phyloP scores from a whole-genome alignment of 2,888 invertebrate species.

The Tipula helvola region DNA sequence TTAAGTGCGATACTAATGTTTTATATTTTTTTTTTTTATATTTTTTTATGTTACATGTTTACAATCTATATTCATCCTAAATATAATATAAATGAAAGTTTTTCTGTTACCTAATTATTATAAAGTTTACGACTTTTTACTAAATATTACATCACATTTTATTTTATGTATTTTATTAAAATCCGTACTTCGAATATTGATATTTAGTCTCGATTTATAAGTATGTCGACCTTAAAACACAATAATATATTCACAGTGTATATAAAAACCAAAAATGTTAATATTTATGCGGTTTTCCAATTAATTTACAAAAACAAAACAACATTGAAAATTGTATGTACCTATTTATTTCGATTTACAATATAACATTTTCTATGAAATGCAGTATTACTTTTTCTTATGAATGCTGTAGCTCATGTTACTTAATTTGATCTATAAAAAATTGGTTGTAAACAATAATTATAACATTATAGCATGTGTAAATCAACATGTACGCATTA shows the following conservation, averaged over 20 bases:
- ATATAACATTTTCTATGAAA: background rate
- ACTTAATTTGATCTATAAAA: background rate
- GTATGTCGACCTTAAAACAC: background rate
- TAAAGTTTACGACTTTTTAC: background rate
- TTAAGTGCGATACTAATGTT: background rate
- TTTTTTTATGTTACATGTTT: too few relatives aligned
- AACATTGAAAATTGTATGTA: background rate
- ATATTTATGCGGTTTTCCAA: background rate
- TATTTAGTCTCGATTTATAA: background rate
- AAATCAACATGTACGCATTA: background rate
- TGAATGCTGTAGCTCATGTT: background rate
- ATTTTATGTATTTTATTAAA: background rate
- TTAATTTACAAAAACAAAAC: background rate
- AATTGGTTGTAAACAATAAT: background rate
- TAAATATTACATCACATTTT: background rate
- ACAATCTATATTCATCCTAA: background rate
- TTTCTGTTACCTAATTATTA: background rate
- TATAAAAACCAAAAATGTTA: background rate
- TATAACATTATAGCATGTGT: background rate
- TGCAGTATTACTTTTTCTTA: background rate
- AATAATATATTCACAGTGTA: background rate
- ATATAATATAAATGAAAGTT: background rate
- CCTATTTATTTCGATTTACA: background rate
- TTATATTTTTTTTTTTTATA: background rate
- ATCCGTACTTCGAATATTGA: background rate